Evolutionary conservation across 2,797 vertebrate genomes (phyloP).

Genomic region (Tamandua tetradactyla): DNA sequence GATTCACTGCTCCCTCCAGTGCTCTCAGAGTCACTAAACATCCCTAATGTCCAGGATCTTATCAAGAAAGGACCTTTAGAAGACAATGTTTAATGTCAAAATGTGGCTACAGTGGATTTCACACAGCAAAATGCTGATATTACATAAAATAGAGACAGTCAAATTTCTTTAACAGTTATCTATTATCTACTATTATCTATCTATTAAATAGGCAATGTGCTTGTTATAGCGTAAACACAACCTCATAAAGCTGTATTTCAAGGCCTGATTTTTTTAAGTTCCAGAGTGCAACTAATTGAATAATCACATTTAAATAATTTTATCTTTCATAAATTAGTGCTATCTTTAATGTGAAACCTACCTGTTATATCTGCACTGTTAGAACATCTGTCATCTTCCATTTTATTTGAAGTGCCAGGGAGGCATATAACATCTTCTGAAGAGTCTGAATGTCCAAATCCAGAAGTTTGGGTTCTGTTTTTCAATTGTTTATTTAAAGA

Average conservation of each 20-base stretch:
- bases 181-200: background rate
- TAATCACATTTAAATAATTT: background rate
- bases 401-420: slow-evolving; percentile 86
- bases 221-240: background rate
- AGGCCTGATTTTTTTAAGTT: slow-evolving; percentile 36
- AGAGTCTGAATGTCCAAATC: slow-evolving; percentile 86
- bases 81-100: slow-evolving; percentile 66
- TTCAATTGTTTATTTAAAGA: slow-evolving; percentile 88
- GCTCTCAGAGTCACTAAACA: slow-evolving; percentile 99
- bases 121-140: slow-evolving; percentile 36
- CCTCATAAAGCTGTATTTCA: background rate
- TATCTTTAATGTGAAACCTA: slow-evolving; percentile 75
- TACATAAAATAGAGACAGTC: slow-evolving; percentile 27
- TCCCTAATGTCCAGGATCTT: slow-evolving; percentile 92
- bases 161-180: slow-evolving; percentile 13
- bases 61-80: slow-evolving; percentile 89
- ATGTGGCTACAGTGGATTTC: background rate
- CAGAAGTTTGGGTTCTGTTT: slow-evolving; percentile 88
- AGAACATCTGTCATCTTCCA: slow-evolving; percentile 91
- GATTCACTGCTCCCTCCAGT: slow-evolving; percentile 98
- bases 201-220: background rate
- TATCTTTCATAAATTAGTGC: background rate
- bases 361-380: slow-evolving; percentile 93
- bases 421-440: slow-evolving; percentile 90
- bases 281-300: background rate